Evolutionary conservation across 1,140 invertebrate genomes (phyloP).

Genomic region (Parasteatoda tepidariorum): DNA sequence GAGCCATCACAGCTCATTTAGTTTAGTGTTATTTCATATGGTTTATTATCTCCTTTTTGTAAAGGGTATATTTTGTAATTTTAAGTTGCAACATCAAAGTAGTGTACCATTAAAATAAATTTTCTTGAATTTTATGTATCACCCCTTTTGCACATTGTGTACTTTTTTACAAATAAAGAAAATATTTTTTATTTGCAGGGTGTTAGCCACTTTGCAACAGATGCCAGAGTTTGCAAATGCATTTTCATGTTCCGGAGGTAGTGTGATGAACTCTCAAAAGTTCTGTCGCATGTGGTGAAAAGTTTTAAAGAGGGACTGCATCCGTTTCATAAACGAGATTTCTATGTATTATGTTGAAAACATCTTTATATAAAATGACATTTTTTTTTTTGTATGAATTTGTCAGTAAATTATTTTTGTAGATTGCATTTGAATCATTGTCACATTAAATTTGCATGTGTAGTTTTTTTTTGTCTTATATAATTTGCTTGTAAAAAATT

Average conservation of each 20-base stretch:
- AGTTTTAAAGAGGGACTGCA: not conserved
- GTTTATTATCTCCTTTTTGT: too few species aligned
- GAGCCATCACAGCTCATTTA: too few species aligned
- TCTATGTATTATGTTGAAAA: not conserved
- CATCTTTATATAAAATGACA: not conserved
- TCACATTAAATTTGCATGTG: slow-evolving; percentile 18
- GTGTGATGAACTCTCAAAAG: slow-evolving; percentile 30
- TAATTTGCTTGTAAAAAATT: slow-evolving; percentile 27
- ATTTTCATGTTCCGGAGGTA: slow-evolving; percentile 37
- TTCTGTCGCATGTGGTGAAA: slow-evolving; percentile 37
- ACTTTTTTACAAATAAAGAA: not conserved
- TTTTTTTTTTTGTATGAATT: slow-evolving; percentile 4
- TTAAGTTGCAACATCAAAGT: too few species aligned
- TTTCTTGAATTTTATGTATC: too few species aligned
- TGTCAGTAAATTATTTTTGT: slow-evolving; percentile 58
- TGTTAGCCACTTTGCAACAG: slow-evolving; percentile 40
- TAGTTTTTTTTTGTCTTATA: slow-evolving; percentile 14
- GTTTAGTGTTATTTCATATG: too few species aligned
- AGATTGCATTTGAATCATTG: slow-evolving; percentile 47
- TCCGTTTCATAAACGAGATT: not conserved
- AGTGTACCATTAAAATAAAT: too few species aligned
- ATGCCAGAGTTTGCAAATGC: slow-evolving; percentile 32
- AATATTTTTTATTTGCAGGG: slow-evolving; percentile 5
- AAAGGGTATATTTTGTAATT: too few species aligned
- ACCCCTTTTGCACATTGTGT: too few species aligned